Percentiles rank a stretch among this genome's conserved stretches.
These are phyloP conservation scores for Phyllotis vaccarum DNA, from an alignment of 2,797 vertebrate genomes.

Conservation along the genomic window DNA sequence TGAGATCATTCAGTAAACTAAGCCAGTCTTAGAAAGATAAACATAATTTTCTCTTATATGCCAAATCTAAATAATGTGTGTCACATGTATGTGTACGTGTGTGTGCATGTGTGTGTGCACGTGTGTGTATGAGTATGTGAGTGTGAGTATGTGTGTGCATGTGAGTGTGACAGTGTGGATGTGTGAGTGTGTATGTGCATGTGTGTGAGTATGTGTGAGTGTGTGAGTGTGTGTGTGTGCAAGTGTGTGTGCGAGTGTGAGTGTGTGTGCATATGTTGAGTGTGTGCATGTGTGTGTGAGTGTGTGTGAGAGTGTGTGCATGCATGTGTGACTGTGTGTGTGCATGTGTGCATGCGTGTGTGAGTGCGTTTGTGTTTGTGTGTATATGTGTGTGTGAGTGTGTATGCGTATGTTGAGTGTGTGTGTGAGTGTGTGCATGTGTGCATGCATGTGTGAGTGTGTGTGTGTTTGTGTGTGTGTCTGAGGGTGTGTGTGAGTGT, in stretches of 20 bases:
- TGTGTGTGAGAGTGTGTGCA: neutral
- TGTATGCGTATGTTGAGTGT: neutral
- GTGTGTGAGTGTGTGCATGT: neutral
- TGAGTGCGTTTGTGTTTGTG: too few relatives aligned
- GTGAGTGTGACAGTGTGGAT: too few relatives aligned
- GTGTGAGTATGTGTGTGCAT: neutral
- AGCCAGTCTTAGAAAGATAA: neutral
- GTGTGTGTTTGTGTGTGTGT: too few relatives aligned
- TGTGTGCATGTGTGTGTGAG: neutral
- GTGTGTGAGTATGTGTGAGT: neutral
- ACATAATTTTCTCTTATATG: neutral
- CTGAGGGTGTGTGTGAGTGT: neutral
- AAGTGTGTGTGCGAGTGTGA: neutral
- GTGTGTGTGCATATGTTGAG: too few relatives aligned
- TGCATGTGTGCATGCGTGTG: neutral
- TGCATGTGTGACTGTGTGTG: neutral
- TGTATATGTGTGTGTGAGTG: neutral
- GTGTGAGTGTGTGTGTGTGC: neutral
- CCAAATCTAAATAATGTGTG: neutral
- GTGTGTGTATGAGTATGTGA: neutral
- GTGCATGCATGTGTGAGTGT: neutral
- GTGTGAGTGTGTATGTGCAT: neutral
- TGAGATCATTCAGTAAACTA: neutral
- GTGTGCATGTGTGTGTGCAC: neutral
- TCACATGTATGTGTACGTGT: neutral